Evolutionary conservation across 2,888 invertebrate species (phyloP), one percentile per base, ranked within the genome.

Genomic region (Melieria picta): DNA sequence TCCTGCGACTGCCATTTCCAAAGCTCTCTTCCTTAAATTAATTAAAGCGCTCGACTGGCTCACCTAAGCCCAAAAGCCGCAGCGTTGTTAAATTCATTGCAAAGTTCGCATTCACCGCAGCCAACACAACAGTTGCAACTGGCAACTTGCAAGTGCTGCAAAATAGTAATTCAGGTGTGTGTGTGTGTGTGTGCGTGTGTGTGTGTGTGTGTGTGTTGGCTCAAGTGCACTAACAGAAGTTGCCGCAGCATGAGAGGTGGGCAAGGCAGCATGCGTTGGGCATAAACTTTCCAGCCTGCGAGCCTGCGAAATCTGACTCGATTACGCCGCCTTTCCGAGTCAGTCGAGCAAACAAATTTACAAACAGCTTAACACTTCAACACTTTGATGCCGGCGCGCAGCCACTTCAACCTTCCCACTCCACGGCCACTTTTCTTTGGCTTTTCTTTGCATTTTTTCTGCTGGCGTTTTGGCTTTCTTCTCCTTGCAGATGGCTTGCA

Each of bases 291-390:
- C 30, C 30, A 2, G 30, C 30, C 30, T 30, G 16, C 16, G 16
- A 16, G 16, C 16, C 16, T 16, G 3, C 30, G 30, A 30, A 30
- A 30, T 58, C 50, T 58, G 58, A 66, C 58, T 66, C 58, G 62
- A 61, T 60, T 69, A 61, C 62, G 55, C 46, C 55, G 56, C 50
- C 57, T 58, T 66, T 67, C 69, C 46, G 11, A 56, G 42, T 63
- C 57, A 16, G 66, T 66, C 66, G 67, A 69, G 69, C 74, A 75
- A 70, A 74, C 69, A 74, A 74, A 75, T 75, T 74, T 72, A 75
- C 72, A 61, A 74, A 71, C 73, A 74, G 71, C 74, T 76, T 76
- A 76, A 75, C 78, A 76, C 78, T 76, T 78, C 76, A 77, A 78
- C 77, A 76, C 75, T 72, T 75, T 72, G 67, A 16, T 52, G 48